Evolutionary conservation across 2,113 vertebrate genomes (phyloP).

Genomic region (Spermophilus dauricus): DNA sequence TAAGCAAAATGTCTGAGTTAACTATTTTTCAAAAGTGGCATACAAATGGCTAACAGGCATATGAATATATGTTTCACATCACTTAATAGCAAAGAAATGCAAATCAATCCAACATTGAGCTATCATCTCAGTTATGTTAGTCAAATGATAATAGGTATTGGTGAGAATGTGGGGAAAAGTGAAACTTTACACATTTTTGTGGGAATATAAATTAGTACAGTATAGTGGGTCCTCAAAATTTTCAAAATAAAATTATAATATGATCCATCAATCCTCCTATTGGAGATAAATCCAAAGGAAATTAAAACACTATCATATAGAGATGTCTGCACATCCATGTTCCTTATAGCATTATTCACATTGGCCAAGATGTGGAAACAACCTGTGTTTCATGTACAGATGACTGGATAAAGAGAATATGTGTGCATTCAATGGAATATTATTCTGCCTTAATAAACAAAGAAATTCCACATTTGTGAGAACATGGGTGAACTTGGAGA

Average conservation of each 20-base stretch:
- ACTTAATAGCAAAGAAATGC: neutral
- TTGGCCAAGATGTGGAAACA: neutral
- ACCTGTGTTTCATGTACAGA: too few species aligned
- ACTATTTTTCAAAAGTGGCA: neutral
- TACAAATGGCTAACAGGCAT: neutral
- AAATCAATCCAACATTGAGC: neutral
- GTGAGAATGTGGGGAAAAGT: neutral
- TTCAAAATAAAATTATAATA: neutral
- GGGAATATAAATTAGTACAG: neutral
- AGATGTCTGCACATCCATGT: neutral
- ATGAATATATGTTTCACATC: neutral
- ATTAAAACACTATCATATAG: neutral
- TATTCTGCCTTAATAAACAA: neutral
- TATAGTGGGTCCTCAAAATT: neutral
- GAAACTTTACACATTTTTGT: neutral
- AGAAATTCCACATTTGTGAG: neutral
- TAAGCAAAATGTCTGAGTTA: neutral
- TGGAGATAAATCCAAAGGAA: neutral
- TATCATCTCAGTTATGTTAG: neutral
- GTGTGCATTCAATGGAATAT: neutral
- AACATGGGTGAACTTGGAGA: neutral
- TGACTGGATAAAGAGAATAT: neutral
- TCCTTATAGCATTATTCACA: neutral
- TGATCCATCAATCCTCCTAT: neutral
- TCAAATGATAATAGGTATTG: neutral